A percentile compares a stretch with the other conserved stretches of the same genome.
These are phyloP conservation scores for Paramormyrops hopkinsi DNA, from an alignment of 2,797 vertebrate genomes.

Conservation along the genomic window DNA sequence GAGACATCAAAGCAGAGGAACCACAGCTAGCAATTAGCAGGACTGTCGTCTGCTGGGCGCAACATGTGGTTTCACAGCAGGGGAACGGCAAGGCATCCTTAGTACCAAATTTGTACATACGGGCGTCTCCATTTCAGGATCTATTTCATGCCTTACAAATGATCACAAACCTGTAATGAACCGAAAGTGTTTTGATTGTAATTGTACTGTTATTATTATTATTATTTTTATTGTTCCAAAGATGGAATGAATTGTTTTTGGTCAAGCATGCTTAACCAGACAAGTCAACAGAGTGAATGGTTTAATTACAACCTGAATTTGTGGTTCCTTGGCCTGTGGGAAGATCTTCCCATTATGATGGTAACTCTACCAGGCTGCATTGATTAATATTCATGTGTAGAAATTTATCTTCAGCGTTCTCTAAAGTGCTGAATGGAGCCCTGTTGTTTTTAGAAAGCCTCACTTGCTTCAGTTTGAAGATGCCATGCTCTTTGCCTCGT, in stretches of 20 bases:
- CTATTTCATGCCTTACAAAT: not conserved
- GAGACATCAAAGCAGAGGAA: conserved; percentile 23
- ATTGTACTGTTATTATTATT: not conserved
- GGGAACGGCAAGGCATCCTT: conserved; percentile 4
- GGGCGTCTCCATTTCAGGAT: not conserved
- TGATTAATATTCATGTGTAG: not conserved
- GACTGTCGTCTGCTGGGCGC: not conserved
- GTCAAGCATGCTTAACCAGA: not conserved
- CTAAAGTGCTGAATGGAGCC: not conserved
- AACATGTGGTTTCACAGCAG: not conserved
- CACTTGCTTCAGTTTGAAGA: not conserved
- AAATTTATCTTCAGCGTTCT: not conserved
- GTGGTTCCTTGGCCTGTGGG: not conserved
- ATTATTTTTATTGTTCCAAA: not conserved
- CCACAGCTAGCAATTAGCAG: not conserved
- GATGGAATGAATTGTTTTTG: not conserved
- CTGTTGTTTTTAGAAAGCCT: not conserved
- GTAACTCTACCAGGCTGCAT: not conserved
- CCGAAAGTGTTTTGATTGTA: not conserved
- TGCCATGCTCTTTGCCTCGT: not conserved
- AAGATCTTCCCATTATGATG: not conserved
- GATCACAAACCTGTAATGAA: not conserved
- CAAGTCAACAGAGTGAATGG: not conserved
- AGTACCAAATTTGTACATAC: not conserved
- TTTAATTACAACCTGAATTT: not conserved